Percentiles rank a stretch among this genome's conserved stretches.
phyloP scores from a whole-genome alignment of 1,140 invertebrate genomes.

The Tetragnatha versicolor region DNA sequence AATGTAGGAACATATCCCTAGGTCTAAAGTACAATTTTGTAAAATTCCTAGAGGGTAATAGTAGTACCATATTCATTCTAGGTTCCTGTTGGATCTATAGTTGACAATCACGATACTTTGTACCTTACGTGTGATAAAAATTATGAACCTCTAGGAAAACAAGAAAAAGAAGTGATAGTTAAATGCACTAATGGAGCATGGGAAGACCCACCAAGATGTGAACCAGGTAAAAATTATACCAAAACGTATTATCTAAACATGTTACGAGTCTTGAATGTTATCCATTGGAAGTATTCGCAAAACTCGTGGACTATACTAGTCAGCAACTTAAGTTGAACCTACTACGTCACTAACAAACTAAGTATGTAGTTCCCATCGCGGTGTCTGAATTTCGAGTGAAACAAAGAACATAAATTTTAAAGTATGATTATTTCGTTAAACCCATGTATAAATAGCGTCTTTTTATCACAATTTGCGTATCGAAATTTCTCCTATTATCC shows the following conservation, averaged over 20 bases:
- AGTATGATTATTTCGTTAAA: too few species aligned
- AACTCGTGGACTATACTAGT: neutral
- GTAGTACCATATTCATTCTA: neutral
- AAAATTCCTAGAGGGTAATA: neutral
- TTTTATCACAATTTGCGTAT: too few species aligned
- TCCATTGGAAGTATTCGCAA: neutral
- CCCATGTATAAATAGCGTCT: too few species aligned
- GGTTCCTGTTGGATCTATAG: neutral
- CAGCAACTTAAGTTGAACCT: neutral
- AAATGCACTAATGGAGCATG: slow-evolving; percentile 2
- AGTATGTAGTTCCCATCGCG: neutral
- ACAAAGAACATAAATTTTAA: neutral
- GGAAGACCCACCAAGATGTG: neutral
- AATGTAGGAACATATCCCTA: neutral
- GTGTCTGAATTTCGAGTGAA: neutral
- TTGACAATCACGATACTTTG: neutral
- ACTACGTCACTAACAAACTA: neutral
- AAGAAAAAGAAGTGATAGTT: neutral
- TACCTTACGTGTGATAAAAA: neutral
- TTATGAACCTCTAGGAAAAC: neutral
- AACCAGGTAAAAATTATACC: slow-evolving; percentile 27
- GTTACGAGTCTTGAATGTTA: neutral
- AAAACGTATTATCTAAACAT: too few species aligned
- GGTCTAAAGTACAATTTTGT: neutral
- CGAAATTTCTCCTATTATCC: too few species aligned